Evolutionary conservation across 2,113 vertebrate species (phyloP).

Genomic region (Oreochromis niloticus): DNA sequence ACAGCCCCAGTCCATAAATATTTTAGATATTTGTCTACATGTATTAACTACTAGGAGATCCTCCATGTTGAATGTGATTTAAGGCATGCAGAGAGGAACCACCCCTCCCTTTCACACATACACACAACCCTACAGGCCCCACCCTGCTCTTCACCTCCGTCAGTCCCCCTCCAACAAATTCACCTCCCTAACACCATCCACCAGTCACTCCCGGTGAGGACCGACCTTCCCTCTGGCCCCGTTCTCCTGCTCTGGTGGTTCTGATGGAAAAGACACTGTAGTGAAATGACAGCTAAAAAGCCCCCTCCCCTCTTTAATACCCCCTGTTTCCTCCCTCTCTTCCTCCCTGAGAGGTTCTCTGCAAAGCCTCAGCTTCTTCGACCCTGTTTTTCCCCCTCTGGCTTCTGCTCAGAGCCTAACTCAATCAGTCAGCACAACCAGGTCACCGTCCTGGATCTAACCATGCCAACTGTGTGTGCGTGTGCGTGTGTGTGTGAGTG

Average conservation of each 20-base stretch:
- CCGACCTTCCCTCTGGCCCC: conserved; percentile 49
- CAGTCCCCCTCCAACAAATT: background rate
- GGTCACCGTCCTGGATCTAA: conserved; percentile 67
- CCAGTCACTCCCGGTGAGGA: conserved; percentile 11
- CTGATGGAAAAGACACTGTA: conserved; percentile 59
- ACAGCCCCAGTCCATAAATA: background rate
- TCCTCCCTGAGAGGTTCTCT: conserved; percentile 28
- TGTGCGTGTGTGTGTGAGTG: background rate
- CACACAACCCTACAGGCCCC: background rate
- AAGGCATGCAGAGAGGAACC: background rate
- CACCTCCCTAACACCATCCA: background rate
- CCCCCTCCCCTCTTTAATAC: conserved; percentile 16
- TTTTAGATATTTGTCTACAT: background rate
- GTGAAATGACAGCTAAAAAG: conserved; percentile 67
- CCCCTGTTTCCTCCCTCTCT: background rate
- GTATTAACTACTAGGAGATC: background rate
- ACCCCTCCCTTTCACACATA: background rate
- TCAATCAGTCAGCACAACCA: conserved; percentile 75
- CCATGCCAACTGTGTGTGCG: conserved; percentile 32
- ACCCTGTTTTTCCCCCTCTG: conserved; percentile 48
- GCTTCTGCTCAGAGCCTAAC: conserved; percentile 62
- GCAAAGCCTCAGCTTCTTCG: conserved; percentile 40
- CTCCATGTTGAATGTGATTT: background rate
- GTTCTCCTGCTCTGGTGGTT: conserved; percentile 26
- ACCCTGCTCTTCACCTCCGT: background rate